phyloP scores from a whole-genome alignment of 2,797 vertebrate genomes.

The Mus caroli region DNA sequence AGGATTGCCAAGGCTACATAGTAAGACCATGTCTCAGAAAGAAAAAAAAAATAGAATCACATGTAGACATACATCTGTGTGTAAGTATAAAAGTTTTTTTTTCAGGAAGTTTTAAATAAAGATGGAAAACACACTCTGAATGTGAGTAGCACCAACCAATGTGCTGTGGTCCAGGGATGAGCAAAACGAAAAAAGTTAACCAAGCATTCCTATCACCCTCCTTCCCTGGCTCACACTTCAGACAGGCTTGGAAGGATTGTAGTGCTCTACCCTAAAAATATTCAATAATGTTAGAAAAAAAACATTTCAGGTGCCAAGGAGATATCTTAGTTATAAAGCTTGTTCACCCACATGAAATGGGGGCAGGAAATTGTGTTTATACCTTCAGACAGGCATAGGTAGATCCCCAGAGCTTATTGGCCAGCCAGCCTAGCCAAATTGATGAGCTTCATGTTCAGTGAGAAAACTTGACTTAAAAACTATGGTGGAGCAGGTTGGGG shows the following conservation, averaged over 20 bases:
- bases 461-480: neutral
- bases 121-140: neutral
- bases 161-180: neutral
- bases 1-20: neutral
- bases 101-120: neutral
- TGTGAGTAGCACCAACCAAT: neutral
- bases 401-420: neutral
- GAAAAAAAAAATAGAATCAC: neutral
- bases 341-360: neutral
- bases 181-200: neutral
- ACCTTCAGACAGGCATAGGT: neutral
- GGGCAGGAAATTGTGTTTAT: neutral
- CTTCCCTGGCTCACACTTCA: neutral
- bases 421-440: neutral
- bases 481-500: neutral
- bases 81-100: neutral
- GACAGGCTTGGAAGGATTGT: neutral
- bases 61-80: neutral
- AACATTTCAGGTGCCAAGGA: neutral
- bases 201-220: neutral
- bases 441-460: neutral
- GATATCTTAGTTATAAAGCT: neutral
- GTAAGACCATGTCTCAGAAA: neutral
- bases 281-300: neutral
- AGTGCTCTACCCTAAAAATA: neutral